A percentile compares a stretch with the other conserved stretches of the same genome.
Evolutionary conservation across 2,888 invertebrate species (phyloP).

Genomic region (Cephus sareptanus): DNA sequence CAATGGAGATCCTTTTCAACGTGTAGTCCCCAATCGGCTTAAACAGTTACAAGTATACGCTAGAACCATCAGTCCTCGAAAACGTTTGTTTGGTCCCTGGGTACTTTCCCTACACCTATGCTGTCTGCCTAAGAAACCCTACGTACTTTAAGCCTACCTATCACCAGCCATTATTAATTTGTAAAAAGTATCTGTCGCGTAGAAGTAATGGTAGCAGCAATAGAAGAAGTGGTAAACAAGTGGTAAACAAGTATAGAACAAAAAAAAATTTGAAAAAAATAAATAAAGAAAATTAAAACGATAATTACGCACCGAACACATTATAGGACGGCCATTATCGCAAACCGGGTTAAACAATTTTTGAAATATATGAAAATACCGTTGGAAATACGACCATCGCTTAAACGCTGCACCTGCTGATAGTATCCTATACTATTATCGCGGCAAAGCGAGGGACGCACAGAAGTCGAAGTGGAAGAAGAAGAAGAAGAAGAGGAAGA

Average conservation of each 20-base stretch:
- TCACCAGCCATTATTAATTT: slow-evolving; percentile 27
- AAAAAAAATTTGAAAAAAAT: slow-evolving; percentile 3
- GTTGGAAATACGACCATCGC: too few species aligned
- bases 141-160: slow-evolving; percentile 32
- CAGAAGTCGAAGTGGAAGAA: background rate
- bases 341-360: too few species aligned
- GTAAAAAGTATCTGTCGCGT: too few species aligned
- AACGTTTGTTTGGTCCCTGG: slow-evolving; percentile 59
- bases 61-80: slow-evolving; percentile 61
- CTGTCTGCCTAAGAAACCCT: slow-evolving; percentile 34
- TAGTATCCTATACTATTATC: too few species aligned
- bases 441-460: too few species aligned
- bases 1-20: slow-evolving; percentile 31
- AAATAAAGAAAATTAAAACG: slow-evolving; percentile 1
- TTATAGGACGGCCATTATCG: slow-evolving; percentile 20
- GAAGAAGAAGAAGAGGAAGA: slow-evolving; percentile 13
- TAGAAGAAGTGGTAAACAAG: too few species aligned
- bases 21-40: slow-evolving; percentile 40
- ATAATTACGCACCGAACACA: too few species aligned
- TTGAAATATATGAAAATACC: too few species aligned
- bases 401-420: too few species aligned
- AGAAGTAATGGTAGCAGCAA: too few species aligned
- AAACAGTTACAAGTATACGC: slow-evolving; percentile 57
- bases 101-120: slow-evolving; percentile 44
- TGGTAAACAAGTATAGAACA: slow-evolving; percentile 22